phyloP scores from a whole-genome alignment of 1,140 invertebrate genomes.

The Ceratina calcarata region DNA sequence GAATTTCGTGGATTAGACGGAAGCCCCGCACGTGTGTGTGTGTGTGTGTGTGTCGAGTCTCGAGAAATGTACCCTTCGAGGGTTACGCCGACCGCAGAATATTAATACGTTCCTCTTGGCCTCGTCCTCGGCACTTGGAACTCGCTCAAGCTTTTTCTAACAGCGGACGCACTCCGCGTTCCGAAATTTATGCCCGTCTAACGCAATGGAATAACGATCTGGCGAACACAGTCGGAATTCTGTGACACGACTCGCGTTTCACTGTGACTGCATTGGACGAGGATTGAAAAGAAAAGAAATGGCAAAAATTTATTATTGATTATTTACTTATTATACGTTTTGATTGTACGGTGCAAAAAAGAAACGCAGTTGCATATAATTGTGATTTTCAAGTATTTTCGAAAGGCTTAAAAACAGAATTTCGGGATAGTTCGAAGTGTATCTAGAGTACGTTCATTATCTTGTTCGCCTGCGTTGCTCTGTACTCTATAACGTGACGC shows the following conservation, averaged over 20 bases:
- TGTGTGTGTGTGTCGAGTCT: conserved; percentile 55
- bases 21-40: conserved; percentile 55
- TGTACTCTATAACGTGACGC: not conserved
- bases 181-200: conserved; percentile 17
- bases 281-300: no score
- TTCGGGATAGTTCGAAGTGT: not conserved
- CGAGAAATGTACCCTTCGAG: conserved; percentile 65
- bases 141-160: conserved; percentile 29
- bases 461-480: no score
- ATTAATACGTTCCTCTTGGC: conserved; percentile 63
- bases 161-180: no score
- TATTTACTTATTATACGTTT: not conserved
- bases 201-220: conserved; percentile 12
- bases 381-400: no score
- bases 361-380: no score
- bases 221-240: not conserved
- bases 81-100: conserved; percentile 63
- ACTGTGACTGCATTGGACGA: not conserved
- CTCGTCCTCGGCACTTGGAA: conserved; percentile 8
- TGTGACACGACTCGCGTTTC: not conserved
- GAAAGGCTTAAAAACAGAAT: not conserved
- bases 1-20: conserved; percentile 61
- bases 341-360: not conserved
- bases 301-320: no score
- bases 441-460: no score